phyloP scores from a whole-genome alignment of 92 coral and sea anemone species.

The Zoanthus sociatus region DNA sequence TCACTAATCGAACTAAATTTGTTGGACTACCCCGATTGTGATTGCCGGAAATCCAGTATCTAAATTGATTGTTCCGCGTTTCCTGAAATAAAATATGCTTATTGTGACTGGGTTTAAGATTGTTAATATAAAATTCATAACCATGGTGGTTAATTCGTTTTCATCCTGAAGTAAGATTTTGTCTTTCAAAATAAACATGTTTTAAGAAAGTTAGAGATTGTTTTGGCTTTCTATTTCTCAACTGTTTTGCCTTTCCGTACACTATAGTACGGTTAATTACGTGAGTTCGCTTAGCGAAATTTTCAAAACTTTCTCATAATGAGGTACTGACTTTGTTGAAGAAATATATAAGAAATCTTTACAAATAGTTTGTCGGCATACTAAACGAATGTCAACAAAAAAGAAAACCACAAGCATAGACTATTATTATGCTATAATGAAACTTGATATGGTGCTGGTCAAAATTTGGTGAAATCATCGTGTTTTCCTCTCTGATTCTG shows the following conservation, averaged over 20 bases:
- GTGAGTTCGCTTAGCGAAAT: conserved; percentile 29
- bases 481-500: conserved; percentile 64
- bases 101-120: conserved; percentile 1
- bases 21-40: not conserved
- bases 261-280: conserved; percentile 6
- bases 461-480: conserved; percentile 44
- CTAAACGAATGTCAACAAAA: conserved; percentile 25
- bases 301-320: conserved; percentile 31
- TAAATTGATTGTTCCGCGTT: conserved; percentile 53
- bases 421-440: not conserved
- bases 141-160: conserved; percentile 13
- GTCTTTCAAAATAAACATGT: not conserved
- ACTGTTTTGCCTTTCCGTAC: not conserved
- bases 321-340: conserved; percentile 37
- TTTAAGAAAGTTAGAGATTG: too few species aligned
- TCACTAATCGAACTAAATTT: conserved; percentile 24
- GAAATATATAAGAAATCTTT: conserved; percentile 11
- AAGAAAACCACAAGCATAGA: conserved; percentile 17
- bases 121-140: conserved; percentile 13
- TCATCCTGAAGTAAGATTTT: not conserved
- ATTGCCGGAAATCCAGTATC: conserved; percentile 59
- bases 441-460: conserved; percentile 8
- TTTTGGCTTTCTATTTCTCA: not conserved
- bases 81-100: conserved; percentile 58
- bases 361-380: conserved; percentile 22